These are phyloP conservation scores for Gadopsis bispinosus DNA, from an alignment of 2,797 vertebrate species.

Conservation along the genomic window DNA sequence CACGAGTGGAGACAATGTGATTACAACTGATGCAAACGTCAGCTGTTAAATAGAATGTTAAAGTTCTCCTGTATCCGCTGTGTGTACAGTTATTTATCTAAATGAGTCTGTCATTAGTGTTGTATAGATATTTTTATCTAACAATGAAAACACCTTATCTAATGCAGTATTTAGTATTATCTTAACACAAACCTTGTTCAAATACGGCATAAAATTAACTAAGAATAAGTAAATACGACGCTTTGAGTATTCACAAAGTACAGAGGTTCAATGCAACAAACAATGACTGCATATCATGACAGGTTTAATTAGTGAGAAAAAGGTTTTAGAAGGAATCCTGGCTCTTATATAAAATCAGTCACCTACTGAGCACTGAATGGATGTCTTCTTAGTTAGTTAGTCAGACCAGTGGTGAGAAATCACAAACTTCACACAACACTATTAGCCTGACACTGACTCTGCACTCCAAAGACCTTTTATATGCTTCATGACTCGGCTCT, in stretches of 20 bases:
- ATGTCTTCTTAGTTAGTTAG: not conserved
- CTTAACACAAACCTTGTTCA: not conserved
- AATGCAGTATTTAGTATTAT: not conserved
- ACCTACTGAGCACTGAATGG: not conserved
- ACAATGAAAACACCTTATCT: not conserved
- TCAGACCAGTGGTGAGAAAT: not conserved
- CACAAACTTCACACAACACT: not conserved
- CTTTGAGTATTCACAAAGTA: not conserved
- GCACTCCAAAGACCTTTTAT: not conserved
- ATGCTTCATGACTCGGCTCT: not conserved
- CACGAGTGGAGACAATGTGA: not conserved
- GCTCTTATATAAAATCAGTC: not conserved
- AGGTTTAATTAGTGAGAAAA: not conserved
- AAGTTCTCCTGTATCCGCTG: slow-evolving; percentile 13
- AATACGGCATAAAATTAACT: not conserved
- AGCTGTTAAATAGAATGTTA: slow-evolving; percentile 23
- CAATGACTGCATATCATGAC: not conserved
- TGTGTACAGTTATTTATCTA: slow-evolving; percentile 13
- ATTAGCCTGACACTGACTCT: not conserved
- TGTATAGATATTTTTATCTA: not conserved
- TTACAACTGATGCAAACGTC: slow-evolving; percentile 11
- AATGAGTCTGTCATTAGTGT: not conserved
- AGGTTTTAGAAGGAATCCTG: not conserved
- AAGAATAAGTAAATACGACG: not conserved
- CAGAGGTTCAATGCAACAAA: not conserved